These are phyloP conservation scores for Lophura nycthemera DNA, from an alignment of 2,113 vertebrate genomes.

Conservation along the genomic window DNA sequence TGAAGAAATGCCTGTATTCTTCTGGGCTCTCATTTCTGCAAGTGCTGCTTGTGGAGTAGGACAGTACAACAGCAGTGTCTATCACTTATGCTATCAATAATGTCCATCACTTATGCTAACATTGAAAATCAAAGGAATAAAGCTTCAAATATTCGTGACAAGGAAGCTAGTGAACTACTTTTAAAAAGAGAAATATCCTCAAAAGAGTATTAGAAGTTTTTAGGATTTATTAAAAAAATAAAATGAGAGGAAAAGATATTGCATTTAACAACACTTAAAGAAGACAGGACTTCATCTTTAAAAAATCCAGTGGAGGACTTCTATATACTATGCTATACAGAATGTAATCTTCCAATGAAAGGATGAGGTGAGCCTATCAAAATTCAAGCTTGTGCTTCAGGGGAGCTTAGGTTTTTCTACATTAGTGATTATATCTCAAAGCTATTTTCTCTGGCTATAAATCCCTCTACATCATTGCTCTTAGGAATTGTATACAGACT, in stretches of 20 bases:
- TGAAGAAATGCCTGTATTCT: neutral
- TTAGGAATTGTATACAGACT: neutral
- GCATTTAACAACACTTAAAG: neutral
- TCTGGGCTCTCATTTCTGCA: neutral
- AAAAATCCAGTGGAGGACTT: neutral
- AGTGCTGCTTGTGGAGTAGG: neutral
- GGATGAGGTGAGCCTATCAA: neutral
- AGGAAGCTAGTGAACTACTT: neutral
- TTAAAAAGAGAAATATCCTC: neutral
- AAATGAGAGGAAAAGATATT: neutral
- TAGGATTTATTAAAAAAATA: neutral
- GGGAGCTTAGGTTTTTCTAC: neutral
- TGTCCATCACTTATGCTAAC: neutral
- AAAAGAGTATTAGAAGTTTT: neutral
- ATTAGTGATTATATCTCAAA: slow-evolving; percentile 2
- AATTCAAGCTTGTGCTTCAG: slow-evolving; percentile 13
- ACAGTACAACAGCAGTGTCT: neutral
- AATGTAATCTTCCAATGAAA: slow-evolving; percentile 33
- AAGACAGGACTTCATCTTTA: neutral
- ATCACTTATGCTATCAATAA: neutral
- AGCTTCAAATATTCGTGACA: neutral
- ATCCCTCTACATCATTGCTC: neutral
- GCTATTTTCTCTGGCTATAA: neutral
- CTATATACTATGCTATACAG: neutral
- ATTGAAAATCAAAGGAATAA: neutral